Base-by-base conservation (phyloP, 2,888 invertebrate species). In the Leptopilina drosophilae region DNA sequence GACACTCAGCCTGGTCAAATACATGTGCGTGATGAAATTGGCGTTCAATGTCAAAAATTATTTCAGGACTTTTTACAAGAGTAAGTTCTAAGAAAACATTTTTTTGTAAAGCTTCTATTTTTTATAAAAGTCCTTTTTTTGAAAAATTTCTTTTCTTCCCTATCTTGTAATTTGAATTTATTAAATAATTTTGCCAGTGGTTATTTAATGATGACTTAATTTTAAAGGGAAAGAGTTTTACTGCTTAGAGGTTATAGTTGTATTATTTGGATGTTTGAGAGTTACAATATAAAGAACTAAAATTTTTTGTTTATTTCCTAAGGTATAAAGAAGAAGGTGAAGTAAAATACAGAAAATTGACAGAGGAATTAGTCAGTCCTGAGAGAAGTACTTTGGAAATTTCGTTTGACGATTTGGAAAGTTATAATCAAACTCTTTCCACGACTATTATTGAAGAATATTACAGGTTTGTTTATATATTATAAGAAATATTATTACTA, bases 1-100 rank as follows among this genome's bases (percentile, higher is more conserved):
- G 96, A 96, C 89, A 93, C 94, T 80, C 95, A 95, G 91, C 93
- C 94, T 81, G 96, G 95, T 49, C 96, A 95, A 90, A 93, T 93
- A 82, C 95, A 95, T 87, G 96, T 97, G 0, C 96, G 95, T 89
- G 99, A 99, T 92, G 97, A 97, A 89, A 96, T 99, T 85, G 98
- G 98, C 84, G 95, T 97, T 62, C 94, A 98, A 80, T 98, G 98
- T 90, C 99, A 99, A 92, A 98, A 98, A 92, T 93, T 98, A 64
- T 99, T 99, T 92, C 98, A 98, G 90, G 98, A 98, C 92, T 99
- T 99, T 89, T 93, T 99, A 42, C 97, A 98, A 92, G 98, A 98
- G 97, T 98, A 92, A 94, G 95, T 94, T 33, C 77, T 49, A 7
- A 1, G 7, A 79, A 42, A 12, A 26, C 8, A 42, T 62, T 69